Base-by-base conservation (phyloP, 2,113 vertebrate genomes). In the Oreocharis arfaki region DNA sequence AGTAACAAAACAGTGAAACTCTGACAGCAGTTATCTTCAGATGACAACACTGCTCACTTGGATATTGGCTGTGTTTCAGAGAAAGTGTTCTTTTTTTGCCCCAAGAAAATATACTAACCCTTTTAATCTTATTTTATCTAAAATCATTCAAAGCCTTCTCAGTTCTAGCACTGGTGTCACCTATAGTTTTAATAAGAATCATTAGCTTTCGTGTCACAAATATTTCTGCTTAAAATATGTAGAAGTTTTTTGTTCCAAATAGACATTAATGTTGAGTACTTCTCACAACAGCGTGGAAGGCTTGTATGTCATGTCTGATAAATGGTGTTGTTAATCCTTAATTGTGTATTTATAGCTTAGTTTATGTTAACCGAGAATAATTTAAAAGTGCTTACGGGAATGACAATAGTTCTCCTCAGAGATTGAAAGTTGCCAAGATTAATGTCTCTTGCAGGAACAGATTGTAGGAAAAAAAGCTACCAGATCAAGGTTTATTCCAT, bases 271-370 rank as follows among this genome's bases (percentile, higher is more conserved):
- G 42, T 20, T 55, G 55, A 39, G 32, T 52, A 33, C 33, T 89
- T 69, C 65, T 91, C 42, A 55, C 33, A 63, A 50, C 5, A 67
- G 9, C 16, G 59, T 17, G 21, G 20, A 37, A 68, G 13, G 19
- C 28, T 77, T 92, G 33, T 67, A 15, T 59, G 55, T 52, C 74
- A 80, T 3, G 1, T 64, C 28, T 93, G 68, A 84, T 84, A 71
- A 92, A 92, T 56, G 10, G 17, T 81, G 35, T 3, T 95, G 42
- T 88, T 93, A 81, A 77, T 88, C 47, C 26, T 78, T 89, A 92
- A 86, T 67, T 85, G 55, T 65, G 24, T 93, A 94, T 95, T 93
- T 94, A 88, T 95, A 84, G 84, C 75, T 91, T 88, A 69, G 59
- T 88, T 96, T 93, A 67, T 63, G 47, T 68, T 88, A 94, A 92